phyloP scores from a whole-genome alignment of 2,888 invertebrate genomes.

The Suillia variegata region DNA sequence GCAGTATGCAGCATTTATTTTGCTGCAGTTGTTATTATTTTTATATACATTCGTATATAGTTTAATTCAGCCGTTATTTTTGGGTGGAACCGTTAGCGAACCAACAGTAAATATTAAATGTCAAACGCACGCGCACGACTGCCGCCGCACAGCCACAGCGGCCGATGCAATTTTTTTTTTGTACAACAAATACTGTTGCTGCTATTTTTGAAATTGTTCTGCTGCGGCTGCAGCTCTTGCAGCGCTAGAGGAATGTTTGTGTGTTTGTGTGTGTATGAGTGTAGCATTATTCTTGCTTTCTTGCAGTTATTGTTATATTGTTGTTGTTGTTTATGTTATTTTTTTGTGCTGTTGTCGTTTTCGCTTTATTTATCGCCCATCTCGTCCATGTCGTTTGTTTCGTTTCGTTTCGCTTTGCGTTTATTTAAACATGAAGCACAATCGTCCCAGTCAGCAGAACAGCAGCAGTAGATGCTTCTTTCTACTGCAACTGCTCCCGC shows the following conservation, averaged over 20 bases:
- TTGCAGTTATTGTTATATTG: too few species aligned
- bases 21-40: background rate
- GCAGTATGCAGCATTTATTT: background rate
- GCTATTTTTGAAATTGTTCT: background rate
- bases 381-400: constrained; percentile 22
- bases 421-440: constrained; percentile 11
- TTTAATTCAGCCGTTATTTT: too few species aligned
- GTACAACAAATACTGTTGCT: background rate
- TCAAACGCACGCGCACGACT: constrained; percentile 14
- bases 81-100: background rate
- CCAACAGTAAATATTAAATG: constrained; percentile 20
- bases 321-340: background rate
- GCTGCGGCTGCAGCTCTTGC: background rate
- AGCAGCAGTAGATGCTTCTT: constrained; percentile 19
- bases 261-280: too few species aligned
- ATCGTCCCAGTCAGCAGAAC: background rate
- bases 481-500: background rate
- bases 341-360: constrained; percentile 8
- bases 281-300: too few species aligned
- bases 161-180: background rate
- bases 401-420: constrained; percentile 22
- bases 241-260: too few species aligned
- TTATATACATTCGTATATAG: too few species aligned
- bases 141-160: background rate
- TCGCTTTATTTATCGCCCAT: constrained; percentile 28